A percentile compares a stretch with the other conserved stretches of the same genome.
Evolutionary conservation across 2,888 invertebrate genomes (phyloP).

Genomic region (Parapristionchus giblindavisi): DNA sequence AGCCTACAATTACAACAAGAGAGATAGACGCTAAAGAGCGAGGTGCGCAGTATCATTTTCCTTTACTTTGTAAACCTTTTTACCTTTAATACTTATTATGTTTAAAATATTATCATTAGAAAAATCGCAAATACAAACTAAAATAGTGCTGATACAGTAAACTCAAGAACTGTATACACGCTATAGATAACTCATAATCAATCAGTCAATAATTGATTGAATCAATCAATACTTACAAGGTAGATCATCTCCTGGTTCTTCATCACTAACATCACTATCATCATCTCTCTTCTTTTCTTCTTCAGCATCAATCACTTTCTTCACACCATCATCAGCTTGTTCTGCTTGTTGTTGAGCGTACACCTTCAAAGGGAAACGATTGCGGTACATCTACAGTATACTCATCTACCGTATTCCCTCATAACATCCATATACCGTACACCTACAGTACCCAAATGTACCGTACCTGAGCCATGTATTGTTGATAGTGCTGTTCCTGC

Average conservation of each 20-base stretch:
- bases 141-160: neutral
- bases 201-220: no score
- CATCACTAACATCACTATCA: conserved; percentile 69
- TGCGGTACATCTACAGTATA: conserved; percentile 13
- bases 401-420: conserved; percentile 44
- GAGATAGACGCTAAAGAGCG: no score
- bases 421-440: conserved; percentile 38
- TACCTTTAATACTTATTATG: no score
- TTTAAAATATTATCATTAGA: no score
- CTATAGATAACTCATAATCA: no score
- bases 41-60: no score
- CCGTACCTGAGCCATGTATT: conserved; percentile 92
- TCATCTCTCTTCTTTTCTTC: conserved; percentile 68
- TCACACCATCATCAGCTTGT: conserved; percentile 54
- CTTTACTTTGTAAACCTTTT: no score
- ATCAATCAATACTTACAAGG: conserved; percentile 56
- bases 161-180: neutral
- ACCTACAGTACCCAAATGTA: conserved; percentile 36
- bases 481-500: conserved; percentile 98
- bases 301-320: conserved; percentile 36
- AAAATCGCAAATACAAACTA: neutral
- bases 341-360: conserved; percentile 73
- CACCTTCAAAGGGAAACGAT: conserved; percentile 44
- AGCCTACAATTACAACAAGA: conserved; percentile 15
- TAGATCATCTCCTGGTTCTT: conserved; percentile 63